These are phyloP conservation scores for Dioctria linearis DNA, from an alignment of 2,888 invertebrate species.

Conservation along the genomic window DNA sequence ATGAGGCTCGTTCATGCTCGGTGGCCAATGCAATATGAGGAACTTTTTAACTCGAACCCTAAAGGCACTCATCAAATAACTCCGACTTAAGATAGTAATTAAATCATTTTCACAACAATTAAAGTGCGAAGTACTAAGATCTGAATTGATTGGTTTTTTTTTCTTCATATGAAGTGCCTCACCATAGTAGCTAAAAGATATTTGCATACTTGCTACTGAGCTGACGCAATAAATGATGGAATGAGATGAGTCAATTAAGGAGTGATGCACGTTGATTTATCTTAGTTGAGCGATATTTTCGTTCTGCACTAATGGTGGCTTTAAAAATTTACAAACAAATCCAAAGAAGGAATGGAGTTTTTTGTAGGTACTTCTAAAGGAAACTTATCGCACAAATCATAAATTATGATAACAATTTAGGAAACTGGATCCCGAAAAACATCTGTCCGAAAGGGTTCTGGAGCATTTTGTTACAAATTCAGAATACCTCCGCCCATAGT, in stretches of 20 bases:
- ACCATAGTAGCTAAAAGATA: slow-evolving; percentile 20
- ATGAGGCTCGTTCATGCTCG: slow-evolving; percentile 9
- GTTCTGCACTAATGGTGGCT: slow-evolving; percentile 8
- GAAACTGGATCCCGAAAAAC: slow-evolving; percentile 33
- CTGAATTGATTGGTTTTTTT: slow-evolving; percentile 42
- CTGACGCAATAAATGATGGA: slow-evolving; percentile 23
- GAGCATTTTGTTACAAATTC: slow-evolving; percentile 22
- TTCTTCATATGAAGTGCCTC: no score
- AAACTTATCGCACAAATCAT: background rate
- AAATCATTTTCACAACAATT: slow-evolving; percentile 53
- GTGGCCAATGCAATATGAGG: slow-evolving; percentile 17
- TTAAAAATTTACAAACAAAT: background rate
- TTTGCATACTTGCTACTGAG: slow-evolving; percentile 37
- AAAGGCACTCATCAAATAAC: background rate
- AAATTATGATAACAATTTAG: slow-evolving; percentile 14
- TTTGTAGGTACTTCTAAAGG: background rate
- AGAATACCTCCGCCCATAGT: background rate
- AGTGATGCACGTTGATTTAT: slow-evolving; percentile 16
- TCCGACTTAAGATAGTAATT: slow-evolving; percentile 29
- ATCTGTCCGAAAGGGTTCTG: slow-evolving; percentile 45
- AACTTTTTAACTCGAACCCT: background rate
- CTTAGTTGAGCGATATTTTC: background rate
- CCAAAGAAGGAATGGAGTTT: background rate
- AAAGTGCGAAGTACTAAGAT: slow-evolving; percentile 28
- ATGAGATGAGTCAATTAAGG: slow-evolving; percentile 45